Percentiles rank a stretch among this genome's conserved stretches.
These are phyloP conservation scores for Cabera pusaria DNA, from an alignment of 2,888 invertebrate genomes.

Conservation along the genomic window DNA sequence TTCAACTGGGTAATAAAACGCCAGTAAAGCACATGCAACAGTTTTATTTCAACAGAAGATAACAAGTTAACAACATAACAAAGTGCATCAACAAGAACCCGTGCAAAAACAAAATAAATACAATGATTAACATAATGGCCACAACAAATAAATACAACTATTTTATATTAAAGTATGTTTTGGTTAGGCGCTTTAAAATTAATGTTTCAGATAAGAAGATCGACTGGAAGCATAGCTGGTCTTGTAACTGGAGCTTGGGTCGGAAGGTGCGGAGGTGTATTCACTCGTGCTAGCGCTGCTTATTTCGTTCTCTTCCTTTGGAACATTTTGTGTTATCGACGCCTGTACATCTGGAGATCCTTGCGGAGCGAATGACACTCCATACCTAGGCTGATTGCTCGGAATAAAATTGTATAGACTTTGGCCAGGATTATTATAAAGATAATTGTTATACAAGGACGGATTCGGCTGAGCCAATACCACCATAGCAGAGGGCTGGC, in stretches of 20 bases:
- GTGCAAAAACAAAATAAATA: constrained; percentile 52
- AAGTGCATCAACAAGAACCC: constrained; percentile 20
- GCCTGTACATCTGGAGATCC: constrained; percentile 51
- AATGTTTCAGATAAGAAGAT: constrained; percentile 51
- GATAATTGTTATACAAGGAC: constrained; percentile 58
- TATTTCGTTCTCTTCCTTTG: constrained; percentile 68
- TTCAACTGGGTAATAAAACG: constrained; percentile 9
- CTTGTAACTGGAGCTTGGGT: constrained; percentile 60
- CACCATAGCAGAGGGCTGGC: constrained; percentile 65
- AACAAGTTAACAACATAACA: constrained; percentile 23
- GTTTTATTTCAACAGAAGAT: constrained; percentile 25
- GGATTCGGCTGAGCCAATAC: constrained; percentile 63
- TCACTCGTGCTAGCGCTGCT: constrained; percentile 51
- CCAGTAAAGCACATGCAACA: constrained; percentile 18
- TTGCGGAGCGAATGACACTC: constrained; percentile 48
- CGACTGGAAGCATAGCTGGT: constrained; percentile 55
- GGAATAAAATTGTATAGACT: constrained; percentile 70
- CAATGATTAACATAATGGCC: constrained; percentile 45
- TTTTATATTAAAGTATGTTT: constrained; percentile 20
- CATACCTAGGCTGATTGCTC: constrained; percentile 61
- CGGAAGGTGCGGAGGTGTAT: constrained; percentile 53
- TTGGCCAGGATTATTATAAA: constrained; percentile 60
- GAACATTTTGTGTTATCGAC: constrained; percentile 47
- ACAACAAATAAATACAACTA: constrained; percentile 29
- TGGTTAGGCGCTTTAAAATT: constrained; percentile 14